phyloP scores from a whole-genome alignment of 2,113 vertebrate genomes.

The Sigmodon hispidus region DNA sequence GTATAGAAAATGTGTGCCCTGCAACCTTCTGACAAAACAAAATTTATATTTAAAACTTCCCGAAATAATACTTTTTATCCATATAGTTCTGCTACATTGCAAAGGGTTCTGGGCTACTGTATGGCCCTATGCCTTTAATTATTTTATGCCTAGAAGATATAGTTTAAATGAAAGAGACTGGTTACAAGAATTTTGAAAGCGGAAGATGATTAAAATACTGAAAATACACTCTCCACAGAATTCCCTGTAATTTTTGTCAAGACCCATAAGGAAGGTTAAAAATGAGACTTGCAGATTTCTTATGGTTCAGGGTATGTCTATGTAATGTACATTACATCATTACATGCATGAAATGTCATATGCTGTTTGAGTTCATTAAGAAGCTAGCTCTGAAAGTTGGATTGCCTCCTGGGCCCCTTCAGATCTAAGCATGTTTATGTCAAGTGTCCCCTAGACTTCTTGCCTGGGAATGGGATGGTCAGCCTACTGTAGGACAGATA shows the following conservation, averaged over 20 bases:
- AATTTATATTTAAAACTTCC: slow-evolving; percentile 94
- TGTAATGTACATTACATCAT: neutral
- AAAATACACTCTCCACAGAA: slow-evolving; percentile 89
- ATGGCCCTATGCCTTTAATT: slow-evolving; percentile 92
- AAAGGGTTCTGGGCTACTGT: slow-evolving; percentile 85
- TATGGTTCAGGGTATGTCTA: neutral
- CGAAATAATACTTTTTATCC: slow-evolving; percentile 92
- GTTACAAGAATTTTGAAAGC: slow-evolving; percentile 93
- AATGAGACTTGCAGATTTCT: slow-evolving; percentile 78
- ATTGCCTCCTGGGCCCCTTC: neutral
- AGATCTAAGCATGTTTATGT: neutral
- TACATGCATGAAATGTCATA: neutral
- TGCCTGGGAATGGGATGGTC: neutral
- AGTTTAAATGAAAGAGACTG: slow-evolving; percentile 94
- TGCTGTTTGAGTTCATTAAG: neutral
- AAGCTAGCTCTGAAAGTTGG: neutral
- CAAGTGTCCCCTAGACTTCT: neutral
- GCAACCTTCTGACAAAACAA: slow-evolving; percentile 92
- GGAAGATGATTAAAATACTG: slow-evolving; percentile 93
- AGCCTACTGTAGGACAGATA: neutral
- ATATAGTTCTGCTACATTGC: slow-evolving; percentile 89
- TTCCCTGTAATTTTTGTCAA: slow-evolving; percentile 89
- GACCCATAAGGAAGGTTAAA: slow-evolving; percentile 86
- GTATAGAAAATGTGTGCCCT: slow-evolving; percentile 93
- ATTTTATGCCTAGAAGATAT: slow-evolving; percentile 95